phyloP scores from a whole-genome alignment of 2,888 invertebrate genomes.

The Watsonalla binaria region DNA sequence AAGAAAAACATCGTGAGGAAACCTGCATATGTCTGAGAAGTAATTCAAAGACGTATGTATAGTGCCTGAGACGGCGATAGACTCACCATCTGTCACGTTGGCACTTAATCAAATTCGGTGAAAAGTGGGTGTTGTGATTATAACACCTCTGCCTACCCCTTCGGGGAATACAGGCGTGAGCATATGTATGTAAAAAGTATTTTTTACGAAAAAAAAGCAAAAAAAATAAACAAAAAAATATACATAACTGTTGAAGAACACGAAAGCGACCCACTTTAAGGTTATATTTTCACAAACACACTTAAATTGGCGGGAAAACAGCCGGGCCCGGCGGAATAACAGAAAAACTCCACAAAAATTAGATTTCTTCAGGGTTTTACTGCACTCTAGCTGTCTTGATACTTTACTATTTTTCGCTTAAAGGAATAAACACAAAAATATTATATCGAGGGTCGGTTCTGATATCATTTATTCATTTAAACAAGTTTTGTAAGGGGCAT shows the following conservation, averaged over 20 bases:
- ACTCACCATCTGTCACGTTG: too few species aligned
- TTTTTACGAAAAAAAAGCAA: too few species aligned
- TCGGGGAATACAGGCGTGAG: too few species aligned
- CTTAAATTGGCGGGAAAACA: slow-evolving; percentile 70
- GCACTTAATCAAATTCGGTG: too few species aligned
- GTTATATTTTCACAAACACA: slow-evolving; percentile 69
- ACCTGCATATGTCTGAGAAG: too few species aligned
- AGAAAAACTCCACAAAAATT: slow-evolving; percentile 75
- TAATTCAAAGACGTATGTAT: too few species aligned
- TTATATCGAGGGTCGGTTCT: background rate
- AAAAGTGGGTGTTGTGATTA: too few species aligned
- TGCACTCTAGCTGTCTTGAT: slow-evolving; percentile 37
- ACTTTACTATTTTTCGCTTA: slow-evolving; percentile 25
- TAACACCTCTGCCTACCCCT: too few species aligned
- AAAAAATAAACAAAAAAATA: background rate
- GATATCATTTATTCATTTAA: too few species aligned
- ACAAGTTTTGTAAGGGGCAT: background rate
- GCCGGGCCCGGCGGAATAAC: slow-evolving; percentile 49
- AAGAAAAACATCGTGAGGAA: too few species aligned
- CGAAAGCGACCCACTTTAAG: slow-evolving; percentile 38
- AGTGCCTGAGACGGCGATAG: too few species aligned
- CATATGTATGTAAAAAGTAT: too few species aligned
- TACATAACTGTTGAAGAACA: slow-evolving; percentile 2
- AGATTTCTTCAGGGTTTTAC: slow-evolving; percentile 57
- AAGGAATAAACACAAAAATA: background rate